A percentile compares a stretch with the other conserved stretches of the same genome.
Evolutionary conservation across 2,797 vertebrate species (phyloP).

Genomic region (Huso huso): DNA sequence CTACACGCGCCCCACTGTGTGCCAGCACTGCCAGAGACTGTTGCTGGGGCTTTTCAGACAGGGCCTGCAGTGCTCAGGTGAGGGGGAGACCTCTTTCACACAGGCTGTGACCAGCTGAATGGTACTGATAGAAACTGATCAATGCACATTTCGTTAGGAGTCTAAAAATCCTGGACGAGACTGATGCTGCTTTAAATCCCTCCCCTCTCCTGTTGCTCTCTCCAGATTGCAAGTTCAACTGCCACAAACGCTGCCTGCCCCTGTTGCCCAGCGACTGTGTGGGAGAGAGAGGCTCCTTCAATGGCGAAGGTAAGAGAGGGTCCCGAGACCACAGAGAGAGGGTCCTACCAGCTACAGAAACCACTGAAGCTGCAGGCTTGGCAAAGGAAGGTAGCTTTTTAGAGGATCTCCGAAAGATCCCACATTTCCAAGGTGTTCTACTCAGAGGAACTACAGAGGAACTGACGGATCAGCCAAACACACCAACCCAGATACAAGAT

Average conservation of each 20-base stretch:
- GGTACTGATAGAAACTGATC: too few species aligned
- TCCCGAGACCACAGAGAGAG: too few species aligned
- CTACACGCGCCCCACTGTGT: conserved; percentile 62
- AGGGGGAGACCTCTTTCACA: conserved; percentile 7
- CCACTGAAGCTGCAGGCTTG: too few species aligned
- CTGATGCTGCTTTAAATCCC: neutral
- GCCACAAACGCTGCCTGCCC: conserved; percentile 55
- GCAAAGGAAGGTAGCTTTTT: too few species aligned
- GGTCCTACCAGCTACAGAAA: neutral
- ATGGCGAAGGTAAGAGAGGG: conserved; percentile 41
- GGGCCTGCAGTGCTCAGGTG: conserved; percentile 65
- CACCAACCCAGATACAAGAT: too few species aligned
- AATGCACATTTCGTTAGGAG: too few species aligned
- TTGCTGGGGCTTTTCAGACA: conserved; percentile 67
- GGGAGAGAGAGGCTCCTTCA: conserved; percentile 40
- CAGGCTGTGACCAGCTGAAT: too few species aligned
- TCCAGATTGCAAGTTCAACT: conserved; percentile 68
- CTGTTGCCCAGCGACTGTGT: conserved; percentile 53
- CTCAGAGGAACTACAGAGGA: too few species aligned
- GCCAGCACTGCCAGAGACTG: conserved; percentile 57
- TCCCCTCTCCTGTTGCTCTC: neutral
- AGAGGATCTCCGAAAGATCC: too few species aligned
- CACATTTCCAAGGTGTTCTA: too few species aligned
- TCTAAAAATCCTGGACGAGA: neutral
- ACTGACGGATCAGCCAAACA: too few species aligned